A percentile compares a stretch with the other conserved stretches of the same genome.
Conservation (phyloP, 2,888 invertebrate species). For the Saturnia japonica region DNA sequence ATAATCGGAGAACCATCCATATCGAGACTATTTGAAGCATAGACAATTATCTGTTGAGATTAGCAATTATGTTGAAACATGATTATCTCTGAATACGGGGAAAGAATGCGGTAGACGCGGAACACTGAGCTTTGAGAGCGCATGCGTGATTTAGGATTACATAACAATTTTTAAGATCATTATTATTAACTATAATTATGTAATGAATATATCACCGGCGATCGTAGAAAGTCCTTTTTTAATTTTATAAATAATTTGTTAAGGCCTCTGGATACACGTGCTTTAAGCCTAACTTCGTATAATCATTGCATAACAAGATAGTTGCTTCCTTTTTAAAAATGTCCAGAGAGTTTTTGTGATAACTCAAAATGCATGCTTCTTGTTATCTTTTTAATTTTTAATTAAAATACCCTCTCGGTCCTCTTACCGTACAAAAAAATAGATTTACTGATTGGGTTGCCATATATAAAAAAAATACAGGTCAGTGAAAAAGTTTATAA, state of each 20-base stretch:
- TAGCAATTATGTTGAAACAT: not conserved
- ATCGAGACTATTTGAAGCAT: not conserved
- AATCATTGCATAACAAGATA: too few species aligned
- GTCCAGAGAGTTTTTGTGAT: too few species aligned
- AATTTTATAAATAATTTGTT: not conserved
- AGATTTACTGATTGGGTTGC: too few species aligned
- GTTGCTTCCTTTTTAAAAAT: too few species aligned
- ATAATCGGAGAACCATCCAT: not conserved
- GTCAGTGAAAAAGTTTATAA: too few species aligned
- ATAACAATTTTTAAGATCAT: not conserved
- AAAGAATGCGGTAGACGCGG: conserved; percentile 5
- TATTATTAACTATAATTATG: conserved; percentile 7
- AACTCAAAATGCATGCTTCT: too few species aligned
- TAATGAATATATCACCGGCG: not conserved
- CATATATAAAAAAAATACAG: too few species aligned
- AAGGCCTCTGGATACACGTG: too few species aligned
- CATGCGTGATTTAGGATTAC: conserved; percentile 1
- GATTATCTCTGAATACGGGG: not conserved
- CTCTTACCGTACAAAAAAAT: too few species aligned
- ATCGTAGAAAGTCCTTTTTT: not conserved
- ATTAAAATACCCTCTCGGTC: too few species aligned
- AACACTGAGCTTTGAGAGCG: not conserved
- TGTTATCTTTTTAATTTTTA: too few species aligned
- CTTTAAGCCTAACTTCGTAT: too few species aligned
- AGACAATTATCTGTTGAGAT: not conserved